These are phyloP conservation scores for Heliconius ismenius DNA, from an alignment of 2,888 invertebrate species.

Conservation along the genomic window DNA sequence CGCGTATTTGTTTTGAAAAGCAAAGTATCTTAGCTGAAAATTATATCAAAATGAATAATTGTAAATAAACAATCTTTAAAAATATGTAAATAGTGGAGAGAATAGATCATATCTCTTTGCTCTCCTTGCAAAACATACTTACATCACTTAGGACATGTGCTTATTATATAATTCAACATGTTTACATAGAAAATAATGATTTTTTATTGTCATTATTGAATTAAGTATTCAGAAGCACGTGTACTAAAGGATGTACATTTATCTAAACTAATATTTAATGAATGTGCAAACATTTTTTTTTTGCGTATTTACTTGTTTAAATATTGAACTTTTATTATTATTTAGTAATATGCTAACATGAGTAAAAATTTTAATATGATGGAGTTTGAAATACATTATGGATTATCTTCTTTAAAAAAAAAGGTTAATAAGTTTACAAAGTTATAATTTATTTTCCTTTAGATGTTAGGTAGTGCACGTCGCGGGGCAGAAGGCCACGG, in stretches of 20 bases:
- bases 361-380: background rate
- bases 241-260: slow-evolving; percentile 5
- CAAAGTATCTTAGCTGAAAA: background rate
- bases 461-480: slow-evolving; percentile 73
- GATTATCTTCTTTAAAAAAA: background rate
- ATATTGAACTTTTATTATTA: background rate
- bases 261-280: slow-evolving; percentile 6
- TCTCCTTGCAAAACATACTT: background rate
- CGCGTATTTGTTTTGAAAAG: background rate
- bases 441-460: slow-evolving; percentile 35
- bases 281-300: slow-evolving; percentile 15
- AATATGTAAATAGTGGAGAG: background rate
- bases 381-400: background rate
- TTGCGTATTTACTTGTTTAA: slow-evolving; percentile 12
- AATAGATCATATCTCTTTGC: no score
- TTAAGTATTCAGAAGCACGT: background rate
- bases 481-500: slow-evolving; percentile 88
- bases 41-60: no score
- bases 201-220: background rate
- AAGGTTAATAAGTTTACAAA: background rate
- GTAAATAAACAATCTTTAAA: background rate
- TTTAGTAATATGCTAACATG: slow-evolving; percentile 3
- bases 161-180: no score
- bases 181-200: no score
- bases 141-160: no score